Evolutionary conservation across 2,888 invertebrate genomes (phyloP).

Genomic region (Synanthedon andrenaeformis): DNA sequence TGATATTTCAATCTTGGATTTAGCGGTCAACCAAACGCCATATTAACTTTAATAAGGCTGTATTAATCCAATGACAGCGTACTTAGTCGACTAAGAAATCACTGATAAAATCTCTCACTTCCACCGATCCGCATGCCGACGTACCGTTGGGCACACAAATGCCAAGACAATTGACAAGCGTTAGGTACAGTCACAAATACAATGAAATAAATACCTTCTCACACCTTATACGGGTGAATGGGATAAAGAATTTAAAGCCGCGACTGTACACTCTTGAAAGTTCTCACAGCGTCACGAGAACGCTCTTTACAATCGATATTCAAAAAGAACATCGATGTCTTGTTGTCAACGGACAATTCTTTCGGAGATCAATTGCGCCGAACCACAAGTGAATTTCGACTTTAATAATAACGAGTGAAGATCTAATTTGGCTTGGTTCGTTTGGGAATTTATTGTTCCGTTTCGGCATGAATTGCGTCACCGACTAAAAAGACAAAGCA

Average conservation of each 20-base stretch:
- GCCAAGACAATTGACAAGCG: slow-evolving; percentile 19
- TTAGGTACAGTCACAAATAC: slow-evolving; percentile 35
- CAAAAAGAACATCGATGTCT: slow-evolving; percentile 67
- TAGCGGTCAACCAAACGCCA: slow-evolving; percentile 18
- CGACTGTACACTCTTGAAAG: slow-evolving; percentile 33
- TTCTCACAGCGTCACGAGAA: slow-evolving; percentile 66
- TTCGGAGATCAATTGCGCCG: slow-evolving; percentile 43
- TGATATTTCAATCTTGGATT: slow-evolving; percentile 8
- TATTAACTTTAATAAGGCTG: slow-evolving; percentile 27
- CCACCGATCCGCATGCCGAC: slow-evolving; percentile 19
- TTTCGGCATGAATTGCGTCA: slow-evolving; percentile 65
- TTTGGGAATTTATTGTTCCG: slow-evolving; percentile 46
- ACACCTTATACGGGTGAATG: slow-evolving; percentile 27
- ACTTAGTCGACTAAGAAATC: slow-evolving; percentile 18
- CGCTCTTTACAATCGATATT: slow-evolving; percentile 68
- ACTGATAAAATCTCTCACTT: slow-evolving; percentile 27
- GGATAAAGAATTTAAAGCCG: slow-evolving; percentile 47
- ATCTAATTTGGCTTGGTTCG: slow-evolving; percentile 16
- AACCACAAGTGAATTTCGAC: slow-evolving; percentile 14
- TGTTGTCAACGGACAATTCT: slow-evolving; percentile 68
- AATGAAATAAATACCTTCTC: slow-evolving; percentile 6
- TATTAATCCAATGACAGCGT: slow-evolving; percentile 24
- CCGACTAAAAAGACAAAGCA: slow-evolving; percentile 67
- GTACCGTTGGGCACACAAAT: slow-evolving; percentile 29
- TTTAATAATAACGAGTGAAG: slow-evolving; percentile 12